Conservation (phyloP, 2,797 vertebrate genomes). For the Todus mexicanus region DNA sequence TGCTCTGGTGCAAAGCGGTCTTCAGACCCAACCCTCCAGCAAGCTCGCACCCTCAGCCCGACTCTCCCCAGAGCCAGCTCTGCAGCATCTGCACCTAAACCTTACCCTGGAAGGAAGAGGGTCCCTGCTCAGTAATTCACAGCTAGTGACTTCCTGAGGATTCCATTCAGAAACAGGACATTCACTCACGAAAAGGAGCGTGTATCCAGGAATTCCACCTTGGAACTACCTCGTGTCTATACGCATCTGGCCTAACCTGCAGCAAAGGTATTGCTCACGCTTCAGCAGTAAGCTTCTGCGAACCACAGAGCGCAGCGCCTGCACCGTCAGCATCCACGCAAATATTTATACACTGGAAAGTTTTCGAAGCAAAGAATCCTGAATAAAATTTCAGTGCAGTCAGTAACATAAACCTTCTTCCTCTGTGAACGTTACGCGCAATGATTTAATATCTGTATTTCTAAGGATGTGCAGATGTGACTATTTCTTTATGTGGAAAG, state of each 20-base stretch:
- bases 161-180: neutral
- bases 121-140: neutral
- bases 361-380: neutral
- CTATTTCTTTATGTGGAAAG: neutral
- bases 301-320: neutral
- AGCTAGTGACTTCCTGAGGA: neutral
- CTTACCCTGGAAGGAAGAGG: neutral
- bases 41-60: neutral
- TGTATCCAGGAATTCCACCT: neutral
- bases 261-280: neutral
- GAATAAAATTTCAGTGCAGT: neutral
- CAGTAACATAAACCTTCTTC: neutral
- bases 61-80: neutral
- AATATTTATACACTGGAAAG: neutral
- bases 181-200: neutral
- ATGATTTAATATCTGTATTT: neutral
- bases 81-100: neutral
- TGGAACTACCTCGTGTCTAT: neutral
- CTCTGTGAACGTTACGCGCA: neutral
- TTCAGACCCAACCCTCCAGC: neutral
- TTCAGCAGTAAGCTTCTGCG: neutral
- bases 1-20: neutral
- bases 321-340: neutral
- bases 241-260: neutral
- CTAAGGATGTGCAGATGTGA: neutral